phyloP scores from a whole-genome alignment of 2,797 vertebrate species.

The Botia almorhae region DNA sequence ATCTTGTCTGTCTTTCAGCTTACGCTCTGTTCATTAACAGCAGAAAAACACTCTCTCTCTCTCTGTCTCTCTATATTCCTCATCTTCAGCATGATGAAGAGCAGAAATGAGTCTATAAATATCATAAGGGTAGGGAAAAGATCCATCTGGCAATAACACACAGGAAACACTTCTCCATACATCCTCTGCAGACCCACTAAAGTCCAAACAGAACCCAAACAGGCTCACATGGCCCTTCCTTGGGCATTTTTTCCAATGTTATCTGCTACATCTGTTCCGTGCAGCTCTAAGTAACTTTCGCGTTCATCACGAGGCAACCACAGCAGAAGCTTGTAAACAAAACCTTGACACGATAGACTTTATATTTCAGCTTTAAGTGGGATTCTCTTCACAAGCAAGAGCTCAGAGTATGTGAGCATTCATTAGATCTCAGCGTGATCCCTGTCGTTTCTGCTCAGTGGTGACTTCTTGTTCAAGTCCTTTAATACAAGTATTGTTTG shows the following conservation, averaged over 20 bases:
- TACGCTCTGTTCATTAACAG: too few species aligned
- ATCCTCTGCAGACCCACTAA: slow-evolving; percentile 62
- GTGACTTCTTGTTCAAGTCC: slow-evolving; percentile 91
- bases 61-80: slow-evolving; percentile 39
- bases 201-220: slow-evolving; percentile 43
- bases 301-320: slow-evolving; percentile 71
- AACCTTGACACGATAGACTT: slow-evolving; percentile 96
- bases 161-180: slow-evolving; percentile 34
- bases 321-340: slow-evolving; percentile 97
- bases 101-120: slow-evolving; percentile 85
- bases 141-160: slow-evolving; percentile 77
- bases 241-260: background rate
- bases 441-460: slow-evolving; percentile 99
- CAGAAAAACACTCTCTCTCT: slow-evolving; percentile 16
- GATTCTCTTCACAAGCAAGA: slow-evolving; percentile 91
- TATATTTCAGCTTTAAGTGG: slow-evolving; percentile 97
- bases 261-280: slow-evolving; percentile 61
- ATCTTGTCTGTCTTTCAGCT: too few species aligned
- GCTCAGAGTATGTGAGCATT: slow-evolving; percentile 65
- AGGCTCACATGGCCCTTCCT: background rate
- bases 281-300: slow-evolving; percentile 51
- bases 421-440: slow-evolving; percentile 61
- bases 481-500: slow-evolving; percentile 84
- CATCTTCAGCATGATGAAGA: slow-evolving; percentile 85
- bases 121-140: slow-evolving; percentile 83